A percentile compares a stretch with the other conserved stretches of the same genome.
Conservation (phyloP, 2,888 invertebrate species). For the Saturnia pavonia region DNA sequence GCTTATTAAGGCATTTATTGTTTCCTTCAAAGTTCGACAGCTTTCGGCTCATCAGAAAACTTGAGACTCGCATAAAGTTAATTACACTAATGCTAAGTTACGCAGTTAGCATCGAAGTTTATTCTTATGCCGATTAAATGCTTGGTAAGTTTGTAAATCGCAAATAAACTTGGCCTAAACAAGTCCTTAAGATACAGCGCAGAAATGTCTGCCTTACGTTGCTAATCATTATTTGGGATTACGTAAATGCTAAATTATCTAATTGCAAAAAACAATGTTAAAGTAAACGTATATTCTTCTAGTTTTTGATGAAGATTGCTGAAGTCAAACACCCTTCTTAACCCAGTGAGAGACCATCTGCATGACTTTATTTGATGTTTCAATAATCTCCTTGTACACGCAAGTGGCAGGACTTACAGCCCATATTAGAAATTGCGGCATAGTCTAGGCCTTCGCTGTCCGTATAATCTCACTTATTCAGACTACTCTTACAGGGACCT, state of each 20-base stretch:
- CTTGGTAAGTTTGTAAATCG: not conserved
- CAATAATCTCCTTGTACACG: not conserved
- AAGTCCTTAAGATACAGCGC: not conserved
- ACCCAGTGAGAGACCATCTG: not conserved
- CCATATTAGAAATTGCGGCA: too few relatives aligned
- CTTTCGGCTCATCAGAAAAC: slow-evolving; percentile 10
- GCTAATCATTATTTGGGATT: not conserved
- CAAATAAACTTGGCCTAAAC: not conserved
- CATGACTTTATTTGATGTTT: not conserved
- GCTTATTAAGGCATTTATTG: slow-evolving; percentile 12
- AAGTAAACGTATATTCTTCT: not conserved
- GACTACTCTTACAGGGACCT: not conserved
- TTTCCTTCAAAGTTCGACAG: slow-evolving; percentile 14
- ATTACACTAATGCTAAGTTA: slow-evolving; percentile 12
- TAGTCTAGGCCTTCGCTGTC: not conserved
- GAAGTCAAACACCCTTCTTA: not conserved
- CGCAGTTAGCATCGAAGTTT: slow-evolving; percentile 2
- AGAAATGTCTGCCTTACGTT: not conserved
- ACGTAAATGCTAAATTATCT: not conserved
- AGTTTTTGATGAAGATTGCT: too few relatives aligned
- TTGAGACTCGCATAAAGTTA: slow-evolving; percentile 5
- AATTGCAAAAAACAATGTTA: not conserved
- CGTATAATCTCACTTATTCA: not conserved
- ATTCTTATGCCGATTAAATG: not conserved
- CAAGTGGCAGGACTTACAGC: not conserved